A percentile compares a stretch with the other conserved stretches of the same genome.
These are phyloP conservation scores for Lepidochrysops patricia DNA, from an alignment of 2,888 invertebrate species.

Conservation along the genomic window DNA sequence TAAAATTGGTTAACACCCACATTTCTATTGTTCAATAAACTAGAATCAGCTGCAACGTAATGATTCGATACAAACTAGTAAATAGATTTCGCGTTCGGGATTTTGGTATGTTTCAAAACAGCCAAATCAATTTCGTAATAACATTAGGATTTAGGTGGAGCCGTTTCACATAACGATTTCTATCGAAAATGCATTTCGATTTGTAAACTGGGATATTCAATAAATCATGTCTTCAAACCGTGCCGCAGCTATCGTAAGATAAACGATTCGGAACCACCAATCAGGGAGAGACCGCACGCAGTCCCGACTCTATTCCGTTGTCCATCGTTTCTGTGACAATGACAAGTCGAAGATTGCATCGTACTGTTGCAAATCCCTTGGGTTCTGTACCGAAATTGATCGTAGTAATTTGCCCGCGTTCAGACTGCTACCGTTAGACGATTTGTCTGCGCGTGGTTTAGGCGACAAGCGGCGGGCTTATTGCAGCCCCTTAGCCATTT, in stretches of 20 bases:
- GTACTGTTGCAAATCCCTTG: constrained; percentile 48
- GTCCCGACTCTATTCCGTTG: constrained; percentile 30
- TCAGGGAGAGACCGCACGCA: constrained; percentile 27
- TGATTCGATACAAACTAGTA: background rate
- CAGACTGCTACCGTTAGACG: constrained; percentile 35
- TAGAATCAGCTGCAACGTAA: background rate
- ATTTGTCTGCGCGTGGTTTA: constrained; percentile 34
- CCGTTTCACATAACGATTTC: constrained; percentile 1
- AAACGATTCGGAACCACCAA: constrained; percentile 27
- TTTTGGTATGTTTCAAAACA: background rate
- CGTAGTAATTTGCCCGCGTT: constrained; percentile 56
- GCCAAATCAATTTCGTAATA: background rate
- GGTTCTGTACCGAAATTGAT: constrained; percentile 51
- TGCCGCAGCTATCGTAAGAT: constrained; percentile 21
- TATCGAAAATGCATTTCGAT: constrained; percentile 8
- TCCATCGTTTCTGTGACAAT: constrained; percentile 43
- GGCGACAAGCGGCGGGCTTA: constrained; percentile 6
- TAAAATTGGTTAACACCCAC: too few relatives aligned
- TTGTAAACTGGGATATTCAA: constrained; percentile 8
- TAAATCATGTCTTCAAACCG: constrained; percentile 12
- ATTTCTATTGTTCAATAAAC: background rate
- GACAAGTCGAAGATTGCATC: constrained; percentile 66
- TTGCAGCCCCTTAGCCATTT: background rate
- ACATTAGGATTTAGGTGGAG: background rate
- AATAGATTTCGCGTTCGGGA: background rate